Base-by-base conservation (phyloP, 1,140 invertebrate genomes). In the Rhagoletis pomonella region DNA sequence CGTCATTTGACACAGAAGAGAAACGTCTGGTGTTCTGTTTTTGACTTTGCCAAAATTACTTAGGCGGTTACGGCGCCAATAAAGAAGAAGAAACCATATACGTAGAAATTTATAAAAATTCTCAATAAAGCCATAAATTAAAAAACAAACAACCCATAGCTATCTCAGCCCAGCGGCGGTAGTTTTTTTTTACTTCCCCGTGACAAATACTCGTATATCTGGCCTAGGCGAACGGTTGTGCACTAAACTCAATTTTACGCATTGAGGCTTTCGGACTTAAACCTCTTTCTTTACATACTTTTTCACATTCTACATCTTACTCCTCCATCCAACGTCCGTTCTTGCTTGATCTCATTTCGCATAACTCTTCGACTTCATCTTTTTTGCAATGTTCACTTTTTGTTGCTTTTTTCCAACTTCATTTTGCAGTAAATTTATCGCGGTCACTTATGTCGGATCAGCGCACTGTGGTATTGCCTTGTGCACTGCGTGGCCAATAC, bases 401-500 rank as follows among this genome's bases (percentile, higher is more conserved):
- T 67, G 19, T 65, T 39, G 4, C 59, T 64, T 29, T 14, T 42
- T 42, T 58, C 69, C 29, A 42, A 29, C 17, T 55, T 12, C 84
- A 47, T 17, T 85, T 17, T 4, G 59, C 88, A 93, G 92, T 89
- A 29, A 93, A 91, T 85, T 85, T 91, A 29, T 88, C 92, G 87
- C 90, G 90, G 14, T 88, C 90, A 58, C 86, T 90, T 42, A 88
- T 89, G 44, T 65, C 47, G 5, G 87, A 88, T 77, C 88, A 87
- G 44, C 85, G 85, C 55, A 65, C 58, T n/a, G 65, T 93, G 87
- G 85, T 92, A 2, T 86, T 93, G n/a, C 92, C 91, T 87, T 93
- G 92, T 77, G 92, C 92, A 50, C 87, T 92, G 42, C 89, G 88
- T 73, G 92, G 92, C 5, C 91, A 91, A 85, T 93, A 93, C 87